Base-by-base conservation (phyloP, 1,140 invertebrate genomes). In the Lepeophtheirus salmonis region DNA sequence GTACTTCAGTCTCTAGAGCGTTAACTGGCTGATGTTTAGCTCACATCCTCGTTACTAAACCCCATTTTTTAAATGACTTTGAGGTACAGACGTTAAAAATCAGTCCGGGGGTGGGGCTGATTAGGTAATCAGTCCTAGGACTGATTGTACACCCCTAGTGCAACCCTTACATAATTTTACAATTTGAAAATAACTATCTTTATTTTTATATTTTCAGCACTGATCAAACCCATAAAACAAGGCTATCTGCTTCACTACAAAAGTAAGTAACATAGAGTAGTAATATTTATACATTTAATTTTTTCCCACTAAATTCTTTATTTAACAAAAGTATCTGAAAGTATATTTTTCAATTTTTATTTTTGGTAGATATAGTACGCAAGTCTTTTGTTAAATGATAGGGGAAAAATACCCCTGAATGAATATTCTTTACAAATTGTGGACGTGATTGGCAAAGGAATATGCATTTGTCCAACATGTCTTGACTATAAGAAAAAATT, bases 241-340 rank as follows among this genome's bases (percentile, higher is more conserved):
- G 62, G 62, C n/a, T 63, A 62, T 51, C 48, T 63, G 13, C 23
- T 57, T 2, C 62, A 57, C 13, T 63, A 63, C 60, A 63, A 63
- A 51, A 63, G 62, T 63, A 63, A 63, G 62, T 24, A 60, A 3
- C 23, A 23, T 17, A 16, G 12, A 25, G 54, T 56, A 14, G 18
- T 56, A 22, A 12, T 22, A 22, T n/a, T 0, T 21, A n/a, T 20
- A 20, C 18, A 23, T n/a, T 41, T n/a, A 41, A 10, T 41, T 41
- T 41, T 10, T 41, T 41, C n/a, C 30, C 30, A n/a, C n/a, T n/a
- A n/a, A n/a, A n/a, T n/a, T n/a, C n/a, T n/a, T n/a, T n/a, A n/a
- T n/a, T n/a, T 2, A 3, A 16, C 21, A 56, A 21, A 53, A 53
- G 6, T 10, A 48, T 21, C 51, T 14, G 14, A 53, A 53, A 53